Evolutionary conservation across 1,140 invertebrate species (phyloP).

Genomic region (Drosophila dunni): DNA sequence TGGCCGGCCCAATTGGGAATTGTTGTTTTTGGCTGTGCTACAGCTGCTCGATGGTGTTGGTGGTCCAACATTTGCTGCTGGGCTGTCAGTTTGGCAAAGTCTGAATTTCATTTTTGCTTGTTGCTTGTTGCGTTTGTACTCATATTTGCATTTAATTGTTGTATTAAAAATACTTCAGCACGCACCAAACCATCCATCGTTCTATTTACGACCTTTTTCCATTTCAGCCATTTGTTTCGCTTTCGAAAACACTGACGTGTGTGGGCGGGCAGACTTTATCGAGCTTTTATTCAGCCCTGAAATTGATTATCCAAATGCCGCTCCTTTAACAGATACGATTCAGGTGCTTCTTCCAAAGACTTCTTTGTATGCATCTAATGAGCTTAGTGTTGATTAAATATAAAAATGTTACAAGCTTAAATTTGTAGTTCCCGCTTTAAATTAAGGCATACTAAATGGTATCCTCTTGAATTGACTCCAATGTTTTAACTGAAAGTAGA

Average conservation of each 20-base stretch:
- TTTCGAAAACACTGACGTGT: constrained; percentile 57
- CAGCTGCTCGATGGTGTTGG: constrained; percentile 42
- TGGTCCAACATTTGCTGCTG: constrained; percentile 46
- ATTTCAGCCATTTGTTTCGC: constrained; percentile 36
- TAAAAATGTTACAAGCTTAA: too few species aligned
- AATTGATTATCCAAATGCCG: constrained; percentile 52
- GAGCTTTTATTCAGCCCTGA: constrained; percentile 24
- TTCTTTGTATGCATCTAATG: constrained; percentile 8
- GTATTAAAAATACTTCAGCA: constrained; percentile 77
- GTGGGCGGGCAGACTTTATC: constrained; percentile 60
- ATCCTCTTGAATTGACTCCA: background rate
- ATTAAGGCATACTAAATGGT: too few species aligned
- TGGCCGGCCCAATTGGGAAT: constrained; percentile 46
- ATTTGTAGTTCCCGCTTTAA: too few species aligned
- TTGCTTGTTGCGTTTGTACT: constrained; percentile 50
- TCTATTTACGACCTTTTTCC: constrained; percentile 65
- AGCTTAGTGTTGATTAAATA: background rate
- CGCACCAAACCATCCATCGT: constrained; percentile 32
- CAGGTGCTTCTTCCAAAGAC: background rate
- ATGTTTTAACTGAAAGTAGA: constrained; percentile 55
- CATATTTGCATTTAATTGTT: constrained; percentile 80
- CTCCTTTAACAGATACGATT: constrained; percentile 27
- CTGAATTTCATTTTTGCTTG: constrained; percentile 44
- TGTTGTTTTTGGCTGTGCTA: constrained; percentile 43
- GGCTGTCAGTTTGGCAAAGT: constrained; percentile 30